A percentile compares a stretch with the other conserved stretches of the same genome.
phyloP scores from a whole-genome alignment of 2,113 vertebrate genomes.

The Arizona elegans region DNA sequence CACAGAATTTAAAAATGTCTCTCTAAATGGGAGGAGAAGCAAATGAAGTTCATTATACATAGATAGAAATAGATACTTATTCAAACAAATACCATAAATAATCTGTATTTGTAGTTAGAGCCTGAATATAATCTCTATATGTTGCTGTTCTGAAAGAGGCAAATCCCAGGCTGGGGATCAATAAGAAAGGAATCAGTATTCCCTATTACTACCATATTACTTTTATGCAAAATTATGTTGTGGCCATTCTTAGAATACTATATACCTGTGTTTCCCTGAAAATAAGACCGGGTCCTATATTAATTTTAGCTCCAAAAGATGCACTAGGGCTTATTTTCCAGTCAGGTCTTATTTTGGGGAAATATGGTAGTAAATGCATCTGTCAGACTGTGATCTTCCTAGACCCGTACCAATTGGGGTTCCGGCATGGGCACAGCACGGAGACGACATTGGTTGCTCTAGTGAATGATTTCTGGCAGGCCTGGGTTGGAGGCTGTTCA shows the following conservation, averaged over 20 bases:
- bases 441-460: too few species aligned
- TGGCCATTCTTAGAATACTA: neutral
- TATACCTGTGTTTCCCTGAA: too few species aligned
- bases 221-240: neutral
- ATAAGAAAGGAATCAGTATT: neutral
- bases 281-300: too few species aligned
- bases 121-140: neutral
- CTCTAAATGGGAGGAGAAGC: neutral
- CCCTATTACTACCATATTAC: neutral
- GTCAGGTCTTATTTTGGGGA: too few species aligned
- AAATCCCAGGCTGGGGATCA: neutral
- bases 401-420: too few species aligned
- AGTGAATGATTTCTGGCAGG: too few species aligned
- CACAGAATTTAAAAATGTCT: neutral
- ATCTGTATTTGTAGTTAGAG: neutral
- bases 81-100: neutral
- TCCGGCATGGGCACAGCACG: too few species aligned
- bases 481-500: too few species aligned
- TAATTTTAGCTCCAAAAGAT: too few species aligned
- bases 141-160: neutral
- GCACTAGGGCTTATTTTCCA: too few species aligned
- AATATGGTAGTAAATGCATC: too few species aligned
- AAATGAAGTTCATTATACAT: neutral
- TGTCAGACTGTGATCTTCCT: too few species aligned
- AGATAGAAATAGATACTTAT: neutral